These are phyloP conservation scores for Tachina grossa DNA, from an alignment of 2,888 invertebrate genomes.

Conservation along the genomic window DNA sequence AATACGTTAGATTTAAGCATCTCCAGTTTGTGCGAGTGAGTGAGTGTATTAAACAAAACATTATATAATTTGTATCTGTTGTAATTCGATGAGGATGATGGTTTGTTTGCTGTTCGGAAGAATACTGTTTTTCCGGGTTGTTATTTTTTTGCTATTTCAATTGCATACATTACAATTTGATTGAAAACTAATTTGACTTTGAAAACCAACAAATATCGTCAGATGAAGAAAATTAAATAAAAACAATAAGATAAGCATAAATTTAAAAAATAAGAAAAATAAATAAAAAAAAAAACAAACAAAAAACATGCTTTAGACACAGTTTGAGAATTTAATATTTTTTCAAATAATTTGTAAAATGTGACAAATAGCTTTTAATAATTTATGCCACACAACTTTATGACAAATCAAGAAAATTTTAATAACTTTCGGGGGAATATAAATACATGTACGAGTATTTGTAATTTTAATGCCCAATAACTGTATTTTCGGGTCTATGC, in stretches of 20 bases:
- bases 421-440: no score
- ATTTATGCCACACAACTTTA: no score
- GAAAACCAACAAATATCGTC: constrained; percentile 67
- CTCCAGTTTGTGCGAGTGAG: constrained; percentile 34
- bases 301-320: no score
- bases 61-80: constrained; percentile 67
- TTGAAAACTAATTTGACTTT: constrained; percentile 82
- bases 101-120: constrained; percentile 50
- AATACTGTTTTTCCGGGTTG: constrained; percentile 76
- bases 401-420: no score
- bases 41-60: constrained; percentile 52
- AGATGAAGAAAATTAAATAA: constrained; percentile 58
- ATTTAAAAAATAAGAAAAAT: constrained; percentile 36
- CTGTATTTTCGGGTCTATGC: no score
- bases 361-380: no score
- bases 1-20: constrained; percentile 75
- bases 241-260: constrained; percentile 77
- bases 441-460: no score
- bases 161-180: constrained; percentile 74
- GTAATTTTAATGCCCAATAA: no score
- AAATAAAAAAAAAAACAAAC: no score
- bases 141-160: constrained; percentile 34
- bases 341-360: no score
- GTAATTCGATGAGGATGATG: constrained; percentile 58
- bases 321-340: no score